Conservation (phyloP, 2,797 vertebrate genomes). For the Dendrocincla tyrannina region DNA sequence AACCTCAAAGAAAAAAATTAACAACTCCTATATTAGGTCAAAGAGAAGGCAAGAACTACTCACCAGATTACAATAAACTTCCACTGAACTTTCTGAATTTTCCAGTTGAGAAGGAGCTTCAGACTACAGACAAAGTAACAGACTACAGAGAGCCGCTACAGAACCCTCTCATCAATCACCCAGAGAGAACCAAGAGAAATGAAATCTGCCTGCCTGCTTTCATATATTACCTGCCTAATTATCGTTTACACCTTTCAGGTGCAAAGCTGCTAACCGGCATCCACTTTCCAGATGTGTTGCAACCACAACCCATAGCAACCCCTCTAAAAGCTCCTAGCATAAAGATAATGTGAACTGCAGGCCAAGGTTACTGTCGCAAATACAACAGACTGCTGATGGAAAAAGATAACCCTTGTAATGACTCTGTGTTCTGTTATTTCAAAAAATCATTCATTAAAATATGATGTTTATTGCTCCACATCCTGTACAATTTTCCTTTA, state of each 20-base stretch:
- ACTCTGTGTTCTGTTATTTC: neutral
- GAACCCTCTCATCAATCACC: neutral
- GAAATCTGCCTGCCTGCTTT: accelerated
- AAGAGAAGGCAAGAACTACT: neutral
- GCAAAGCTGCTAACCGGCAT: neutral
- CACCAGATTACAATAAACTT: neutral
- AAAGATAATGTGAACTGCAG: neutral
- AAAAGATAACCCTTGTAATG: neutral
- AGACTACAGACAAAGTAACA: neutral
- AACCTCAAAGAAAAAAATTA: neutral
- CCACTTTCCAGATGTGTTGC: neutral
- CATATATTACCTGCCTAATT: neutral
- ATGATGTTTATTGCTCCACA: neutral
- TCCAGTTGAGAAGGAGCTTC: neutral
- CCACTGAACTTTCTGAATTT: neutral
- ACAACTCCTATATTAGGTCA: neutral
- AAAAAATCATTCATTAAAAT: constrained; percentile 35
- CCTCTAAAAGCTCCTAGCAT: neutral
- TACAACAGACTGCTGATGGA: constrained; percentile 11
- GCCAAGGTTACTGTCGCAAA: neutral
- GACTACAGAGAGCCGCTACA: neutral
- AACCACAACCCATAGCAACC: neutral
- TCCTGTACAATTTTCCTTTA: neutral
- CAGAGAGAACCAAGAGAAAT: neutral
- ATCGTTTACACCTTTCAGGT: neutral